phyloP scores from a whole-genome alignment of 2,888 invertebrate species.

The Drosophila mercatorum region DNA sequence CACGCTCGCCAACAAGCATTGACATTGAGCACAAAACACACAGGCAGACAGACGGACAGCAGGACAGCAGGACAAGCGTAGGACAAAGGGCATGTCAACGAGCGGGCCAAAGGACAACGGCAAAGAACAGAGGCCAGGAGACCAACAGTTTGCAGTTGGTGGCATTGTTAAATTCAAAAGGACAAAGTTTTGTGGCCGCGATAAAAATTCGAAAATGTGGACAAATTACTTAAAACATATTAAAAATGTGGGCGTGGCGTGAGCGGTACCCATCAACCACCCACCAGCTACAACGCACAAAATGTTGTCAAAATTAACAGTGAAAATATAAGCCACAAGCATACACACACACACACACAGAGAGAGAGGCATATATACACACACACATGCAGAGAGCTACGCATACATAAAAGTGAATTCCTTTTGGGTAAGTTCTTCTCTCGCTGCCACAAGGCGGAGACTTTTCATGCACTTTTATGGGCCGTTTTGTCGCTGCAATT shows the following conservation, averaged over 20 bases:
- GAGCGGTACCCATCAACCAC: not conserved
- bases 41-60: not conserved
- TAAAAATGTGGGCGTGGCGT: constrained; percentile 44
- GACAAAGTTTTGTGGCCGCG: constrained; percentile 72
- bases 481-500: constrained; percentile 38
- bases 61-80: not conserved
- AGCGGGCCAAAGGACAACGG: constrained; percentile 1
- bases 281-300: constrained; percentile 24
- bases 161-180: constrained; percentile 55
- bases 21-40: constrained; percentile 18
- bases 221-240: constrained; percentile 76
- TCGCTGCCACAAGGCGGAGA: constrained; percentile 7
- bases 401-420: constrained; percentile 29
- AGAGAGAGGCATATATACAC: not conserved
- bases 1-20: constrained; percentile 64
- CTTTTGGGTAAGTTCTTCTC: constrained; percentile 21
- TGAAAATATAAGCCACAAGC: constrained; percentile 33
- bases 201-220: constrained; percentile 73
- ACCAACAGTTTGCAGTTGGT: constrained; percentile 36
- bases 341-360: not conserved
- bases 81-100: constrained; percentile 9
- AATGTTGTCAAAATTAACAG: constrained; percentile 64
- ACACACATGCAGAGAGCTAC: not conserved
- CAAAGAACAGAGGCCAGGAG: constrained; percentile 8
- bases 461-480: constrained; percentile 42